These are phyloP conservation scores for Herpailurus yagouaroundi DNA, from an alignment of 2,113 vertebrate species.

Conservation along the genomic window DNA sequence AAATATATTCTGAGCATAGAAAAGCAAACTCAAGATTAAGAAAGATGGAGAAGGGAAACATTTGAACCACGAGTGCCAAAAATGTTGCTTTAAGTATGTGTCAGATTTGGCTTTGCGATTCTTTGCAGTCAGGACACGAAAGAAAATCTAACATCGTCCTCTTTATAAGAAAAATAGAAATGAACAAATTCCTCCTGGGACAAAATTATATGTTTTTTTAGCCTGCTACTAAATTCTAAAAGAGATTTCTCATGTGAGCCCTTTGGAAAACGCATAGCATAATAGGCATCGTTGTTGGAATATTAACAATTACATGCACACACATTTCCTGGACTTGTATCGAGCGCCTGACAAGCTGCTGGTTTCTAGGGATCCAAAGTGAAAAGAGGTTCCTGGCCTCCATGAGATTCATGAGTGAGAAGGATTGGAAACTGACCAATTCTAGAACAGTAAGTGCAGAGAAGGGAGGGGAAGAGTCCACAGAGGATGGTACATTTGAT, in stretches of 20 bases:
- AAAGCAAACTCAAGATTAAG: neutral
- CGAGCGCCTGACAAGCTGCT: neutral
- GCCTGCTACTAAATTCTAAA: slow-evolving; percentile 17
- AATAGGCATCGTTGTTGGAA: neutral
- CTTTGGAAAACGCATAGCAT: neutral
- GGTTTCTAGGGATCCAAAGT: neutral
- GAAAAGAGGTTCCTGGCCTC: neutral
- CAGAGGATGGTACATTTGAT: neutral
- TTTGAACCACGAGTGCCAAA: neutral
- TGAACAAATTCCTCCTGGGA: neutral
- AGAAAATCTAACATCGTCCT: neutral
- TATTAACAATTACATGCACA: neutral
- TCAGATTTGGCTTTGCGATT: neutral
- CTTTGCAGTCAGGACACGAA: neutral
- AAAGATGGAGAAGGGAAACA: neutral
- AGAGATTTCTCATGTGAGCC: neutral
- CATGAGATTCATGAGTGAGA: neutral
- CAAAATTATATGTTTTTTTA: slow-evolving; percentile 38
- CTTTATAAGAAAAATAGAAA: neutral
- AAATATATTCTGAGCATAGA: neutral
- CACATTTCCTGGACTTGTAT: neutral
- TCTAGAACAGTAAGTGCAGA: neutral
- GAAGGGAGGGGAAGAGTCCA: neutral
- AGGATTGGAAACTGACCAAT: neutral
- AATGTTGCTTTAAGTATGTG: neutral